Conservation (phyloP, 2,797 vertebrate species). For the Pachyuromys duprasi region DNA sequence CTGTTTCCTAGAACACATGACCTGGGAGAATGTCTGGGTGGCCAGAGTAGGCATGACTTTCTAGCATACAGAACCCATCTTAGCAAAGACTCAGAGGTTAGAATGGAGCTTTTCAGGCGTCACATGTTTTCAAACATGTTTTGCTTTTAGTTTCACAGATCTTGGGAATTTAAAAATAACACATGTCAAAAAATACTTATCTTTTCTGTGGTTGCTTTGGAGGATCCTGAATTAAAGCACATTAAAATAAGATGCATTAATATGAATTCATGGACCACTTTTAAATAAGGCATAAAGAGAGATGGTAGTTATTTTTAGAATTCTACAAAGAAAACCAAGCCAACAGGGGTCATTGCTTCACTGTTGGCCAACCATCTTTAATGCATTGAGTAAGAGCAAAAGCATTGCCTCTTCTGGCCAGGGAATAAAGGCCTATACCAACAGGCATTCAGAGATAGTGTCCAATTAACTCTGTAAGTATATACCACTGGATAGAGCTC, state of each 20-base stretch:
- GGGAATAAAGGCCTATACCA: not conserved
- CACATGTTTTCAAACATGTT: slow-evolving; percentile 53
- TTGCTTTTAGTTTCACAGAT: slow-evolving; percentile 58
- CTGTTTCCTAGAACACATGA: not conserved
- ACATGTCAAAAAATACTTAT: slow-evolving; percentile 60
- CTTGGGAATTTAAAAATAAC: slow-evolving; percentile 70
- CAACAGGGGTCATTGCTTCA: not conserved
- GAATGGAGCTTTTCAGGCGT: slow-evolving; percentile 7
- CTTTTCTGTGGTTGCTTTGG: slow-evolving; percentile 51
- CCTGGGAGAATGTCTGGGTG: not conserved
- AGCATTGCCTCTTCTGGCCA: not conserved
- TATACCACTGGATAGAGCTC: not conserved
- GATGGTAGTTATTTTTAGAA: slow-evolving; percentile 59
- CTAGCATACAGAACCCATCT: not conserved
- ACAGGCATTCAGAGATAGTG: rapidly evolving
- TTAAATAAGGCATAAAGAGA: slow-evolving; percentile 71
- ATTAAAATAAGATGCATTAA: slow-evolving; percentile 39
- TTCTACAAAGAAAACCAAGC: slow-evolving; percentile 49
- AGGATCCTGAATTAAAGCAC: slow-evolving; percentile 29
- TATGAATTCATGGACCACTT: not conserved
- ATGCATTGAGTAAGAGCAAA: not conserved
- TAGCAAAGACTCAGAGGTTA: not conserved
- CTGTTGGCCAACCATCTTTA: not conserved
- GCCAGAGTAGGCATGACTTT: not conserved
- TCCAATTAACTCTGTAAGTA: not conserved